phyloP scores from a whole-genome alignment of 2,113 vertebrate species.

The Epinephelus fuscoguttatus region DNA sequence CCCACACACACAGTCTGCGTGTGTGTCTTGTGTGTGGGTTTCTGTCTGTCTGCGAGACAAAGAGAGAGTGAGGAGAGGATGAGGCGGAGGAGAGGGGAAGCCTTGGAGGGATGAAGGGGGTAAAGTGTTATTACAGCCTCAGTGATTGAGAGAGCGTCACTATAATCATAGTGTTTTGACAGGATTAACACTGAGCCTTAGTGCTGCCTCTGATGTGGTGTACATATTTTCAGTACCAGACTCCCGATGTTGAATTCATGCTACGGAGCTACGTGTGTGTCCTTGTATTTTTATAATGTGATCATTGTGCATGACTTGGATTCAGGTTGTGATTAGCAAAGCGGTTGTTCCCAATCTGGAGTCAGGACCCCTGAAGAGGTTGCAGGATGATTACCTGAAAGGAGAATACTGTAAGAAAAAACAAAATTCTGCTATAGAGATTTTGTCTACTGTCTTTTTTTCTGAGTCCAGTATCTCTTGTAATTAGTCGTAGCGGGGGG shows the following conservation, averaged over 20 bases:
- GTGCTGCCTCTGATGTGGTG: slow-evolving; percentile 43
- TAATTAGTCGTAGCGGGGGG: background rate
- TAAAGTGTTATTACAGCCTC: slow-evolving; percentile 56
- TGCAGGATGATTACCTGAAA: background rate
- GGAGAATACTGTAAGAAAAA: background rate
- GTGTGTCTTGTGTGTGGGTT: slow-evolving; percentile 19
- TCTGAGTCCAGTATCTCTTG: background rate
- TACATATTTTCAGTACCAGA: slow-evolving; percentile 33
- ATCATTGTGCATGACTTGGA: background rate
- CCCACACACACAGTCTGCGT: slow-evolving; percentile 41
- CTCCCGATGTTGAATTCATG: slow-evolving; percentile 38
- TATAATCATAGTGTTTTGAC: slow-evolving; percentile 70
- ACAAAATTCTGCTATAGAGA: background rate
- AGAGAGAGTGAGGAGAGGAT: slow-evolving; percentile 30
- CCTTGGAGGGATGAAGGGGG: slow-evolving; percentile 45
- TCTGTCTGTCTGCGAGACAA: slow-evolving; percentile 38
- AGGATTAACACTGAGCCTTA: slow-evolving; percentile 56
- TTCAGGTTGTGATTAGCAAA: background rate
- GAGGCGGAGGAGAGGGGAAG: slow-evolving; percentile 28
- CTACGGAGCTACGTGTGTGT: background rate
- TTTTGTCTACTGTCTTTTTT: background rate
- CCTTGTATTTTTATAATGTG: background rate
- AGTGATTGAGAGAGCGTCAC: slow-evolving; percentile 56
- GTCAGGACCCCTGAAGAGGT: background rate
- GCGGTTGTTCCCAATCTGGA: background rate